A percentile compares a stretch with the other conserved stretches of the same genome.
phyloP scores from a whole-genome alignment of 2,113 vertebrate genomes.

The Mystacornis crossleyi region DNA sequence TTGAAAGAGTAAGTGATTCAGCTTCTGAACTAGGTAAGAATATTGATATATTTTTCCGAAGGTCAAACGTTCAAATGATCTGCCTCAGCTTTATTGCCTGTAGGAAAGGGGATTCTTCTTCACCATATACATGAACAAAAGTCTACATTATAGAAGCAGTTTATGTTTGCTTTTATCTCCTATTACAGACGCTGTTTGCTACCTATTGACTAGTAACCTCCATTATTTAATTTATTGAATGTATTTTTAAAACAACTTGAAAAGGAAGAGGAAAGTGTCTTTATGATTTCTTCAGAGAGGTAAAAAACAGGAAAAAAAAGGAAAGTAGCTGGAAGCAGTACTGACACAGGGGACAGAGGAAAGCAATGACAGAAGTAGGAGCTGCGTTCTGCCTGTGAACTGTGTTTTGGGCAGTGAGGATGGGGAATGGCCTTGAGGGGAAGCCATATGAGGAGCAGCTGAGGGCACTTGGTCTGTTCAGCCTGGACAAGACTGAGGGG shows the following conservation, averaged over 20 bases:
- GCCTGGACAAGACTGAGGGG: neutral
- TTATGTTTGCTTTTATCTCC: neutral
- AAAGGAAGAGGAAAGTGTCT: fast-evolving
- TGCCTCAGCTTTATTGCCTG: neutral
- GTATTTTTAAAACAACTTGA: neutral
- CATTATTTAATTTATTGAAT: neutral
- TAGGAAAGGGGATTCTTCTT: neutral
- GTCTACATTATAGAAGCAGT: neutral
- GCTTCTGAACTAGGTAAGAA: neutral
- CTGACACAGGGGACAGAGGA: neutral
- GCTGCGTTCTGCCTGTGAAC: neutral
- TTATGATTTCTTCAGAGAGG: neutral
- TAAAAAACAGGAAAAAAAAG: neutral
- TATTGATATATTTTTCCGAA: neutral
- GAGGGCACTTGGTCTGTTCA: neutral
- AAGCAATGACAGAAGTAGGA: neutral
- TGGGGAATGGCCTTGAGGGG: neutral
- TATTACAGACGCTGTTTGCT: neutral
- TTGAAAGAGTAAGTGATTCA: neutral
- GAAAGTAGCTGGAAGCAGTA: neutral
- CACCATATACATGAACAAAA: neutral
- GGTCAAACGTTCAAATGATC: neutral
- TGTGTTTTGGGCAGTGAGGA: neutral
- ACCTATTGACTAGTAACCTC: neutral
- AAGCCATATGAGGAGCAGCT: fast-evolving